These are phyloP conservation scores for Malacoraja senta DNA, from an alignment of 2,797 vertebrate genomes.

Conservation along the genomic window DNA sequence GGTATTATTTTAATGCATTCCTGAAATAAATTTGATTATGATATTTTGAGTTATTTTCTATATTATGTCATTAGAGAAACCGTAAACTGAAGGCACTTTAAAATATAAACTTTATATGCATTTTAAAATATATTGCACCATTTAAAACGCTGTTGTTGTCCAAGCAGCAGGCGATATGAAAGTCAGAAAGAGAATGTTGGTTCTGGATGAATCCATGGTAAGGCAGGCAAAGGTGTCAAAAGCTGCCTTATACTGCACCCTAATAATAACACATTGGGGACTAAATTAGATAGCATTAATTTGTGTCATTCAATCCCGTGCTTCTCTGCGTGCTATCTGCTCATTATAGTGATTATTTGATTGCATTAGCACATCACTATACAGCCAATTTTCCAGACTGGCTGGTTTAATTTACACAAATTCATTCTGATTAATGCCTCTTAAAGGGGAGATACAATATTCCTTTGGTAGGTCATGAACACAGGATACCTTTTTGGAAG, in stretches of 20 bases:
- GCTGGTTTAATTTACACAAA: too few species aligned
- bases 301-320: too few species aligned
- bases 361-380: too few species aligned
- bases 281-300: too few species aligned
- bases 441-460: too few species aligned
- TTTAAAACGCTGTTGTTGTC: too few species aligned
- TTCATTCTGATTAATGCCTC: too few species aligned
- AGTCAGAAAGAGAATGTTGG: neutral
- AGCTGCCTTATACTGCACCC: neutral
- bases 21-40: neutral
- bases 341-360: too few species aligned
- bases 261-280: neutral
- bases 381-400: too few species aligned
- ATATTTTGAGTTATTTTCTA: neutral
- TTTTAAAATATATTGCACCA: neutral
- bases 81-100: neutral
- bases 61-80: neutral
- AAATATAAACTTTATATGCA: neutral
- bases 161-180: neutral
- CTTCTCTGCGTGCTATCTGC: too few species aligned
- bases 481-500: too few species aligned
- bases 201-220: neutral
- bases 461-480: too few species aligned
- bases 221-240: neutral
- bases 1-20: conserved; percentile 4